Base-by-base conservation (phyloP, 2,888 invertebrate species). In the Lasioglossum marginatum region DNA sequence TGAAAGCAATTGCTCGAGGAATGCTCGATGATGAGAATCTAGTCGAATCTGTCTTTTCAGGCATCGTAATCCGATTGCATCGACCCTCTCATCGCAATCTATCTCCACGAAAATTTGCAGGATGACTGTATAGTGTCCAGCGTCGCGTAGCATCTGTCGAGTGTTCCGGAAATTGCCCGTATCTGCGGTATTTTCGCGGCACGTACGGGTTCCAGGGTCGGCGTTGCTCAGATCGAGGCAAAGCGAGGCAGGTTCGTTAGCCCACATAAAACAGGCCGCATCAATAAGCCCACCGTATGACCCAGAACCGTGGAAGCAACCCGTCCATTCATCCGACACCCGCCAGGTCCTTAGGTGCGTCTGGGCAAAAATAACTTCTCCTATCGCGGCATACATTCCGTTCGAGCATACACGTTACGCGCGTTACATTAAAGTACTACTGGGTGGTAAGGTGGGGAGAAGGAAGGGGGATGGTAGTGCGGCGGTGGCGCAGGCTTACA, bases 361-460 rank as follows among this genome's bases (percentile, higher is more conserved):
- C 37, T 19, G 31, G 27, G n/a, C 52, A 40, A 68, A 76, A 78
- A 76, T 80, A 80, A 73, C 74, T 81, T 66, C 66, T 31, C 52
- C 66, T 72, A 83, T 78, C 71, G 60, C 72, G 80, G 52, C 70
- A 72, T 48, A 76, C 43, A 79, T 85, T 81, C 71, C 57, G 70
- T 34, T 70, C 77, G 57, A 70, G 34, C 52, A 31, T 77, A 31
- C 40, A 76, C 48, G 83, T 87, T 71, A 81, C 45, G 16, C 77
- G 73, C 83, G 88, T 89, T 89, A 86, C 87, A 87, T 89, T 79
- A 89, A 87, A 40, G 77, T 68, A 82, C 81, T 34, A 66, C 27
- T 31, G 70, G 8, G 10, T 1, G 23, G 3, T 2, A 10, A 10
- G n/a, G 8, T 2, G 8, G 19, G 23, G 8, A 3, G 52, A 10